phyloP scores from a whole-genome alignment of 2,113 vertebrate species.

The Neolamprologus brichardi region DNA sequence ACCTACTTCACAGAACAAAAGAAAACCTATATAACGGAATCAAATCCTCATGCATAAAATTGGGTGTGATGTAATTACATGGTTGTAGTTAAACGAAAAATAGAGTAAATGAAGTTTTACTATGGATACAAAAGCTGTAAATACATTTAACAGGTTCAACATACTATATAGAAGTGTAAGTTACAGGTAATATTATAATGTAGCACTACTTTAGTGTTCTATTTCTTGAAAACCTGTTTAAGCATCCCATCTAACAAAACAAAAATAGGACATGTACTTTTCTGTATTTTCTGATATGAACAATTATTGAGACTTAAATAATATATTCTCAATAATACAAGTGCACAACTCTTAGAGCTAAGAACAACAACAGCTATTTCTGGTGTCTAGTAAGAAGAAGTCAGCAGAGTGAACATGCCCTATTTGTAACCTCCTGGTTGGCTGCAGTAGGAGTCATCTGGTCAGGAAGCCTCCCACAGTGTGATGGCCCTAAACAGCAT shows the following conservation, averaged over 20 bases:
- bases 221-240: neutral
- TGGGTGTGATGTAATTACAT: neutral
- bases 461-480: conserved; percentile 41
- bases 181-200: neutral
- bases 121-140: neutral
- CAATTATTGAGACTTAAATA: neutral
- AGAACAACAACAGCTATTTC: neutral
- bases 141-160: neutral
- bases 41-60: neutral
- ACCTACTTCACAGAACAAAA: neutral
- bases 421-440: neutral
- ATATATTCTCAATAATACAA: neutral
- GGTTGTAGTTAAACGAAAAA: neutral
- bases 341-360: neutral
- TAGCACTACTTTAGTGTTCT: neutral
- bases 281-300: neutral
- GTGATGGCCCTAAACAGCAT: conserved; percentile 8
- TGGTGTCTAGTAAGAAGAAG: neutral
- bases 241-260: neutral
- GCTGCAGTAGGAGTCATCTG: conserved; percentile 36
- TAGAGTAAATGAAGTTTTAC: neutral
- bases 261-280: neutral
- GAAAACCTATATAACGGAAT: neutral
- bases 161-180: neutral
- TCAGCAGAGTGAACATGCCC: neutral